Evolutionary conservation across 1,140 invertebrate species (phyloP).

Genomic region (Pristionchus pacificus): DNA sequence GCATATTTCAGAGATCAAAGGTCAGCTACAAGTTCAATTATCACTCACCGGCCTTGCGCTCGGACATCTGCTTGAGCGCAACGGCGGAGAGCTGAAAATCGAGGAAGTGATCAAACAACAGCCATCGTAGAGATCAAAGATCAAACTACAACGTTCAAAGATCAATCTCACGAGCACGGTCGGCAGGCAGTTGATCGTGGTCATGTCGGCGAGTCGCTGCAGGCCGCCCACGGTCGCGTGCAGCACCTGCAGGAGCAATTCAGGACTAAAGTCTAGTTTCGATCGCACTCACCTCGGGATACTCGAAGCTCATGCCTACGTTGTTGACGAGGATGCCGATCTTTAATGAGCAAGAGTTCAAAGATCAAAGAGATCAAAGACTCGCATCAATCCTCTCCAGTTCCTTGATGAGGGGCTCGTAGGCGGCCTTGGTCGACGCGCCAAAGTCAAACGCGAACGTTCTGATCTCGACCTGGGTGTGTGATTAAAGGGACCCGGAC

Average conservation of each 20-base stretch:
- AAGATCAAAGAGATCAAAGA: neutral
- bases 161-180: slow-evolving; percentile 25
- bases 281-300: neutral
- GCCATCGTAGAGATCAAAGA: no score
- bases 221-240: slow-evolving; percentile 49
- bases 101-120: neutral
- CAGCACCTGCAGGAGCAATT: slow-evolving; percentile 24
- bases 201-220: slow-evolving; percentile 43
- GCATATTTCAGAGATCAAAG: no score
- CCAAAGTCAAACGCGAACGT: neutral
- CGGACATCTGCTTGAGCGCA: slow-evolving; percentile 38
- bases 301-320: neutral
- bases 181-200: slow-evolving; percentile 39
- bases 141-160: neutral
- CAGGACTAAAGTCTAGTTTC: neutral
- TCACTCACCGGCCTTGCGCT: slow-evolving; percentile 26
- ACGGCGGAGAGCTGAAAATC: slow-evolving; percentile 34
- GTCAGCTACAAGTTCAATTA: no score
- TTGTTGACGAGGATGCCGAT: neutral
- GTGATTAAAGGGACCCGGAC: no score
- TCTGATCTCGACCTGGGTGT: neutral
- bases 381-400: neutral
- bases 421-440: neutral
- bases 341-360: no score
- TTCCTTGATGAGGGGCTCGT: neutral